These are phyloP conservation scores for Pygmarrhopalites habei DNA, from an alignment of 1,140 invertebrate species.

Conservation along the genomic window DNA sequence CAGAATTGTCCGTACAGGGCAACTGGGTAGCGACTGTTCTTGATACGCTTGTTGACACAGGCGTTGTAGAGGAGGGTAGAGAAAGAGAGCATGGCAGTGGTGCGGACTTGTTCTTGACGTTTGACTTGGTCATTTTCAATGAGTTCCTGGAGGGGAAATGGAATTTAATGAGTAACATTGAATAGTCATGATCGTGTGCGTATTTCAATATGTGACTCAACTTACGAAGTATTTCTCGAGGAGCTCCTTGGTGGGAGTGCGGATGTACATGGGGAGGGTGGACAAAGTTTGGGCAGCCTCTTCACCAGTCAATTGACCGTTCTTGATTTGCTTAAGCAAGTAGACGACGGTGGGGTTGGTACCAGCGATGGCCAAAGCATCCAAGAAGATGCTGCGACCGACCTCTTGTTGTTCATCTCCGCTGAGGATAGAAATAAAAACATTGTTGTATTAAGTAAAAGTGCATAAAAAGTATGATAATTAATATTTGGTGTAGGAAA, in stretches of 20 bases:
- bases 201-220: neutral
- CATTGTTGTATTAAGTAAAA: neutral
- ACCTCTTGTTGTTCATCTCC: constrained; percentile 15
- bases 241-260: constrained; percentile 9
- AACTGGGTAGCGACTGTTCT: constrained; percentile 36
- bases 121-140: constrained; percentile 19
- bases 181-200: neutral
- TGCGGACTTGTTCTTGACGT: constrained; percentile 27
- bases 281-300: constrained; percentile 30
- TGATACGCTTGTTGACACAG: constrained; percentile 35
- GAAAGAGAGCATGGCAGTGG: constrained; percentile 35
- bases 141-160: constrained; percentile 22
- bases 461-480: neutral
- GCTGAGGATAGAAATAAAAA: neutral
- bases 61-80: constrained; percentile 35
- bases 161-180: neutral
- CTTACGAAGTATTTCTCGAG: constrained; percentile 33
- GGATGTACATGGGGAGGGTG: constrained; percentile 34
- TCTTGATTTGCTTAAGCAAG: constrained; percentile 33
- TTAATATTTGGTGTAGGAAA: too few species aligned
- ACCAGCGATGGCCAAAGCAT: constrained; percentile 32
- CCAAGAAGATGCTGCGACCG: constrained; percentile 18
- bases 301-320: constrained; percentile 28
- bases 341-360: constrained; percentile 37
- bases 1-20: constrained; percentile 40